Conservation (phyloP, 2,113 vertebrate genomes). For the Podilymbus podiceps region DNA sequence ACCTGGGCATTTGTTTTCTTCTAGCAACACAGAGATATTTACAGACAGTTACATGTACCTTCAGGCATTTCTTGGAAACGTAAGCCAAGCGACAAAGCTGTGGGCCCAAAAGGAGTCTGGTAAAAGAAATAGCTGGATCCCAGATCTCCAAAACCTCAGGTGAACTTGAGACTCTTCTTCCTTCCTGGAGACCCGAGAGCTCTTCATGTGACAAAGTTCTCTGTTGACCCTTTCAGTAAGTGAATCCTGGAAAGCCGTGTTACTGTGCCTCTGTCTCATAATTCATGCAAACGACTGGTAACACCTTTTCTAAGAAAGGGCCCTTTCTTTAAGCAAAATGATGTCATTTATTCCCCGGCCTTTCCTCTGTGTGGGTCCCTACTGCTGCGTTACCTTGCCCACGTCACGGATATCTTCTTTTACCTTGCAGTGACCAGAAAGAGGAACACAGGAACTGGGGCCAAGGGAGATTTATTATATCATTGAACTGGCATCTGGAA, state of each 20-base stretch:
- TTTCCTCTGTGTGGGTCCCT: background rate
- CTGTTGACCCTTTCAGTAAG: background rate
- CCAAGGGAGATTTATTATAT: background rate
- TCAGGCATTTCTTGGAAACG: background rate
- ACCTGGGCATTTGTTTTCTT: background rate
- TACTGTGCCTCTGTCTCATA: background rate
- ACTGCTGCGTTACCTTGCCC: slow-evolving; percentile 13
- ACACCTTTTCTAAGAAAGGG: background rate
- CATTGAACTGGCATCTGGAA: slow-evolving; percentile 19
- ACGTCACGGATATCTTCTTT: slow-evolving; percentile 42
- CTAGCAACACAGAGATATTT: background rate
- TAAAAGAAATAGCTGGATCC: background rate
- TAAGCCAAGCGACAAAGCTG: background rate
- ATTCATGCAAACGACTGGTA: background rate
- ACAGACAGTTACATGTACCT: background rate
- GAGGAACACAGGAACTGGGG: slow-evolving; percentile 17
- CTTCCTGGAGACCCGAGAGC: background rate
- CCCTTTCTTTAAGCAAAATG: background rate
- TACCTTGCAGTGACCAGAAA: background rate
- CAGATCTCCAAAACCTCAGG: background rate
- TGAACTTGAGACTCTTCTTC: background rate
- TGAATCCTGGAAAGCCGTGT: background rate
- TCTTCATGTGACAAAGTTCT: background rate
- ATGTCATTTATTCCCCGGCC: background rate
- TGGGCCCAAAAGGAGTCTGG: background rate